These are phyloP conservation scores for Tachycineta bicolor DNA, from an alignment of 2,113 vertebrate genomes.

Conservation along the genomic window DNA sequence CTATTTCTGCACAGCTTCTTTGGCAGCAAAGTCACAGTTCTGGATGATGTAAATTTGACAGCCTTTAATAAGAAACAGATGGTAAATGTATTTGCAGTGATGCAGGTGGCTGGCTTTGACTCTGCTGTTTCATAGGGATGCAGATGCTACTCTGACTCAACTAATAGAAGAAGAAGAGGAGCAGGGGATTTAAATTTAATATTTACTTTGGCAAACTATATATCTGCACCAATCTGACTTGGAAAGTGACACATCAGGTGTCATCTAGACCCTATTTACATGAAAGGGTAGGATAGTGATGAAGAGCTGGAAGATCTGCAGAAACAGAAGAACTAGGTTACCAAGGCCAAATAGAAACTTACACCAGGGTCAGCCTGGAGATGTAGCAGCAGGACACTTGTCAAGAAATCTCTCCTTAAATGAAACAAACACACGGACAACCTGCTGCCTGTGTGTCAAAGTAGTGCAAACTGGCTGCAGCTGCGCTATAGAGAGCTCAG, in stretches of 20 bases:
- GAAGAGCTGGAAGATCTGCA: background rate
- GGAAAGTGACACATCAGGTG: background rate
- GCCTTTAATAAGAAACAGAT: slow-evolving; percentile 45
- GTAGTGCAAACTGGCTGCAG: background rate
- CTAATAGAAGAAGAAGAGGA: background rate
- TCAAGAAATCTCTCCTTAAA: background rate
- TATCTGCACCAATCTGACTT: background rate
- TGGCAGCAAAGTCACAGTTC: background rate
- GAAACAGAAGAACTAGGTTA: background rate
- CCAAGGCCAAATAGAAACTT: background rate
- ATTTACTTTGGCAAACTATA: background rate
- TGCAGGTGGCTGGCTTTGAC: slow-evolving; percentile 15
- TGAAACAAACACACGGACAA: background rate
- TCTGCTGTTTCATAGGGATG: background rate
- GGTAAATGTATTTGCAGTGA: background rate
- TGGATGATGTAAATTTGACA: slow-evolving; percentile 19
- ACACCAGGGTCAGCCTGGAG: background rate
- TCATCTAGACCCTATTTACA: background rate
- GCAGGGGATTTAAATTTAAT: background rate
- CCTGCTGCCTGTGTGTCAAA: background rate
- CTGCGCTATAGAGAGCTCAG: background rate
- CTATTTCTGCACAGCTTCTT: background rate
- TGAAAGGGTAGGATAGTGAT: background rate
- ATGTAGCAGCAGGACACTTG: background rate
- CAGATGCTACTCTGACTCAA: background rate